Evolutionary conservation across 2,113 vertebrate species (phyloP), one percentile per base, ranked within the genome.

Genomic region (Artemisiospiza belli): DNA sequence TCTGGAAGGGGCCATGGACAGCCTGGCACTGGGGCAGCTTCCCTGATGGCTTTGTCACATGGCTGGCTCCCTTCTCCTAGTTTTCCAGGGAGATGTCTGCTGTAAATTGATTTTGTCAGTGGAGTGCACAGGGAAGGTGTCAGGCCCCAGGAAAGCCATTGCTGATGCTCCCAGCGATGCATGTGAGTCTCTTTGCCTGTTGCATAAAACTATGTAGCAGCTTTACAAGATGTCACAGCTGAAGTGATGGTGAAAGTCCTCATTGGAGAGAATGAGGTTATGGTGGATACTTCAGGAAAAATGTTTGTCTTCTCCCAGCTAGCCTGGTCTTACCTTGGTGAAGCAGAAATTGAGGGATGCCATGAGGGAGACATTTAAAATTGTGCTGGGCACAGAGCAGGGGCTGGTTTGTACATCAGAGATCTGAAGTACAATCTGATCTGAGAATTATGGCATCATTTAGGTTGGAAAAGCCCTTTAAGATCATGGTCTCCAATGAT

Each of bases 11-110:
- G 24, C 28, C 15, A 6, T 7, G 35, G 72, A 27, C 35, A 77
- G 79, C 59, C 35, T 47, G 61, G 18, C 21, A 17, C 47, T 15
- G 64, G 2, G 1, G 58, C 47, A 79, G 61, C 80, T 67, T 64
- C 87, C 28, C 57, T 47, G 25, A 21, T 0, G 2, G 6, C 19
- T 78, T 84, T 4, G 0, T 68, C 57, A 61, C 5, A 0, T 43
- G 72, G 27, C 61, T 64, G 35, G 22, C 19, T 87, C 44, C 24
- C 19, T 73, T 35, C 15, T 44, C 30, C 25, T 72, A 2, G 46
- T 90, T 78, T 95, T 80, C 33, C 5, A 8, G 20, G 18, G 52
- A 64, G 27, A 46, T 49, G 23, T 75, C 43, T 92, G 1, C 31
- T 27, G 35, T 64, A 37, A 51, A n/a, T 61, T 52, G 1, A 2